A percentile compares a stretch with the other conserved stretches of the same genome.
Conservation (phyloP, 2,113 vertebrate species). For the Hirundichthys speculiger region DNA sequence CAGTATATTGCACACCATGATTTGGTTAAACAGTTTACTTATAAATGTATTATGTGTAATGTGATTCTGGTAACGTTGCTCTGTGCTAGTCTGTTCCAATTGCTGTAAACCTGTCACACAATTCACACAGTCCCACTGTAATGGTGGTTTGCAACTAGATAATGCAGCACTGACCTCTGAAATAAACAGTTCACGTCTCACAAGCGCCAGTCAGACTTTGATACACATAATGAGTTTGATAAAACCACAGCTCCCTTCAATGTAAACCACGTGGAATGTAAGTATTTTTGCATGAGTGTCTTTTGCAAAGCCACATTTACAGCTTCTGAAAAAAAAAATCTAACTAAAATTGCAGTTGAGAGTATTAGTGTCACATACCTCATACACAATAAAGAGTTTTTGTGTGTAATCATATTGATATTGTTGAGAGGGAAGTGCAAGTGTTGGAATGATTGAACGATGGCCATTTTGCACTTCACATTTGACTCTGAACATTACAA, state of each 20-base stretch:
- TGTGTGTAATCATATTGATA: background rate
- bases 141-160: conserved; percentile 5
- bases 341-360: conserved; percentile 19
- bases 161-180: conserved; percentile 6
- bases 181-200: conserved; percentile 33
- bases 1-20: conserved; percentile 33
- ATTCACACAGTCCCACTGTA: conserved; percentile 24
- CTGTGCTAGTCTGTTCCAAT: conserved; percentile 45
- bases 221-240: conserved; percentile 14
- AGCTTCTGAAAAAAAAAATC: conserved; percentile 18
- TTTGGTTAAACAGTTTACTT: conserved; percentile 50
- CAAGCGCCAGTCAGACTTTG: conserved; percentile 14
- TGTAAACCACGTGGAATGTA: conserved; percentile 51
- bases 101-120: conserved; percentile 26
- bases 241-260: conserved; percentile 24
- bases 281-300: conserved; percentile 50
- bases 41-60: conserved; percentile 58
- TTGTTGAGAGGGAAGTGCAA: background rate
- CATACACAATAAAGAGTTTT: background rate
- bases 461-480: conserved; percentile 11
- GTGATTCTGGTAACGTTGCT: conserved; percentile 57
- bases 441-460: background rate
- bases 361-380: conserved; percentile 19
- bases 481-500: too few species aligned
- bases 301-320: conserved; percentile 21